Base-by-base conservation (phyloP, 2,797 vertebrate genomes). In the Bovichtus variegatus region DNA sequence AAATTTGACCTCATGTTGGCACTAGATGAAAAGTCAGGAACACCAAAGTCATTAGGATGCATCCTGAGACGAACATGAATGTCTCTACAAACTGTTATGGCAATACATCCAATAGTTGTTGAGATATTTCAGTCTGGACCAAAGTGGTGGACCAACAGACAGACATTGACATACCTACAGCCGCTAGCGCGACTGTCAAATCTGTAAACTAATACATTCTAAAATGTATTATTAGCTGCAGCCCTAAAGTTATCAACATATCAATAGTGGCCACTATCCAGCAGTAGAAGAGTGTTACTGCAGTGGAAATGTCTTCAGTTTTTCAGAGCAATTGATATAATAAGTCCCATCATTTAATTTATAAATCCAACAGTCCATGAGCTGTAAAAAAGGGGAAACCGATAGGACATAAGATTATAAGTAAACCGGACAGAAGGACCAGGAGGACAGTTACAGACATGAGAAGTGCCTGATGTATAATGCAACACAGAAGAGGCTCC, bases 321-420 rank as follows among this genome's bases (percentile, higher is more conserved):
- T 15, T 16, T 38, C n/a, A 40, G 6, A 53, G 29, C 13, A 12
- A 27, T 43, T 55, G 3, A 40, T 53, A 18, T 36, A 25, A 51
- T 60, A 46, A 16, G 23, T 71, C 4, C 19, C 15, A 1, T 64
- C 67, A 66, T 68, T 31, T 36, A 21, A 49, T 13, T 40, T 74
- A 34, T 47, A 54, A 13, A 60, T 60, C 25, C 71, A 71, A 34
- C 53, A 41, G 40, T 43, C 25, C 23, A 44, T 78, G 29, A 49
- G 13, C 53, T 49, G 36, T 16, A 65, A 71, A 62, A 29, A 21
- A 43, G 49, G 4, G 3, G 25, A 55, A 15, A 15, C 25, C 40
- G 3, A 54, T 0, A 1, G 6, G 18, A 49, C 13, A 12, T 27
- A 12, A 55, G 57, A 51, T 19, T 23, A 55, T 23, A 21, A 43